phyloP scores from a whole-genome alignment of 2,797 vertebrate genomes.

The Tenualosa thibaudeaui region DNA sequence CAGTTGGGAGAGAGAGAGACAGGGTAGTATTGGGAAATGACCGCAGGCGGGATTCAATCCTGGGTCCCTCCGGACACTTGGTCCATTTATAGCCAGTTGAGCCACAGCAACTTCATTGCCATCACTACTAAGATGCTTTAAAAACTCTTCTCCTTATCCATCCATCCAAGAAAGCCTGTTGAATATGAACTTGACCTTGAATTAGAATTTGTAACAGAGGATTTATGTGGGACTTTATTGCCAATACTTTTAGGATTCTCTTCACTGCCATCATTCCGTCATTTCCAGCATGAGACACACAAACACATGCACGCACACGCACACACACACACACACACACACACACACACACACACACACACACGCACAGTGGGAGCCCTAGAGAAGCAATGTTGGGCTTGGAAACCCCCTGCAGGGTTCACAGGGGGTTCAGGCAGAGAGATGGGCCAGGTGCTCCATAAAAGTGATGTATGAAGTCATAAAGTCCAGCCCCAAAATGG shows the following conservation, averaged over 20 bases:
- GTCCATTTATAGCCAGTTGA: too few relatives aligned
- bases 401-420: background rate
- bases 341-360: background rate
- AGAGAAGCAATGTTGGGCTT: background rate
- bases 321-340: too few relatives aligned
- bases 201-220: too few relatives aligned
- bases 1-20: too few relatives aligned
- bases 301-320: background rate
- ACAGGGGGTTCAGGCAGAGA: background rate
- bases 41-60: too few relatives aligned
- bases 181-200: too few relatives aligned
- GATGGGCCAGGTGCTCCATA: conserved; percentile 6
- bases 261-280: background rate
- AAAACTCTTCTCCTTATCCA: too few relatives aligned
- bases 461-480: background rate
- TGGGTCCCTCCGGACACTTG: too few relatives aligned
- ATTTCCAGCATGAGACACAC: background rate
- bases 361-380: background rate
- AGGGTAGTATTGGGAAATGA: too few relatives aligned
- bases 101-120: too few relatives aligned
- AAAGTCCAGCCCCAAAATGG: background rate
- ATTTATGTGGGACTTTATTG: background rate
- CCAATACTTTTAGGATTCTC: background rate
- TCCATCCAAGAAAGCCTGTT: too few relatives aligned
- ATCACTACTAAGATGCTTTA: too few relatives aligned